These are phyloP conservation scores for Arizona elegans DNA, from an alignment of 2,113 vertebrate species.

Conservation along the genomic window DNA sequence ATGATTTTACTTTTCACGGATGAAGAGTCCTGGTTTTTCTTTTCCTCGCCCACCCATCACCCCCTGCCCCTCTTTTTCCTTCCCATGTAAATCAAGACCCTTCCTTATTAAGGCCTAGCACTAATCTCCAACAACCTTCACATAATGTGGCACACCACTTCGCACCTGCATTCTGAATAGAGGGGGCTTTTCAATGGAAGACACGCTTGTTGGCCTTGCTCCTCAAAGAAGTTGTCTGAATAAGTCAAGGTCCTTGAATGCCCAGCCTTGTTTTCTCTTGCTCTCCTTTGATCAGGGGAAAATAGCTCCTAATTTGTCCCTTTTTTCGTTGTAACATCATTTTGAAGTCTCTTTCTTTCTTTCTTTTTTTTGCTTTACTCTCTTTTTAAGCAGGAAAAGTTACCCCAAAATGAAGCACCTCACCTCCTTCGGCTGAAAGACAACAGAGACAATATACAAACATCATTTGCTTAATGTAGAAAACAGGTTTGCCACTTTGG, in stretches of 20 bases:
- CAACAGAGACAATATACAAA: slow-evolving; percentile 53
- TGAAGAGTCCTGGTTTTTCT: slow-evolving; percentile 76
- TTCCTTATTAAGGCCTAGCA: slow-evolving; percentile 88
- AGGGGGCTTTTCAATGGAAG: slow-evolving; percentile 87
- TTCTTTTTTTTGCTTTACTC: slow-evolving; percentile 29
- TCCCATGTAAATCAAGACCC: slow-evolving; percentile 86
- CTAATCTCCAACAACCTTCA: slow-evolving; percentile 94
- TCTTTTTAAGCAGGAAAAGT: slow-evolving; percentile 30
- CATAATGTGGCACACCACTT: slow-evolving; percentile 92
- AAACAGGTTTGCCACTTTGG: slow-evolving; percentile 15
- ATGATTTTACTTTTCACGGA: slow-evolving; percentile 88
- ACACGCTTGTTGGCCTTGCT: slow-evolving; percentile 96
- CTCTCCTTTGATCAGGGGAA: slow-evolving; percentile 84
- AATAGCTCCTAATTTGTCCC: slow-evolving; percentile 88
- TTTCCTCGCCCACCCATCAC: slow-evolving; percentile 57
- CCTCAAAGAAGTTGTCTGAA: slow-evolving; percentile 91
- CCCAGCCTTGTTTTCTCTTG: slow-evolving; percentile 79
- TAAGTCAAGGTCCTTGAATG: slow-evolving; percentile 87
- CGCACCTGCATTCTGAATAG: slow-evolving; percentile 99
- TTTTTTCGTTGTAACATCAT: slow-evolving; percentile 81
- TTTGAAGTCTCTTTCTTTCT: slow-evolving; percentile 69
- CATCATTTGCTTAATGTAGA: slow-evolving; percentile 59
- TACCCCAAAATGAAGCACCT: slow-evolving; percentile 63
- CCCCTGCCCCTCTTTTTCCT: background rate
- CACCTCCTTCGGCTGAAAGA: slow-evolving; percentile 17